These are phyloP conservation scores for Varanus salvator DNA, from an alignment of 2,113 vertebrate species.

Conservation along the genomic window DNA sequence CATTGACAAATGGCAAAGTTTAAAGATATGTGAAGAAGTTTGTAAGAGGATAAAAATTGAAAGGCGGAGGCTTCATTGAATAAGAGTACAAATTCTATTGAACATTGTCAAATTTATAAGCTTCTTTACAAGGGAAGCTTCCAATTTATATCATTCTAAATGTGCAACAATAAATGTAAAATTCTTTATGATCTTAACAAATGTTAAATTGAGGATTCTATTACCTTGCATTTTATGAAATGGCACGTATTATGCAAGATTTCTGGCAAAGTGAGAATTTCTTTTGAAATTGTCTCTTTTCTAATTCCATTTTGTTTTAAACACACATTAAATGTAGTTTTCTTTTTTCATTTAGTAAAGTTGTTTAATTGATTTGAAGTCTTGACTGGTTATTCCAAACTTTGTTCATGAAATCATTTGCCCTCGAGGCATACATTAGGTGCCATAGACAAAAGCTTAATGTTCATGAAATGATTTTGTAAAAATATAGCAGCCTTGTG, in stretches of 20 bases:
- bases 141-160: conserved; percentile 78
- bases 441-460: background rate
- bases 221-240: conserved; percentile 78
- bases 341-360: conserved; percentile 85
- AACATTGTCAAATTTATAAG: conserved; percentile 73
- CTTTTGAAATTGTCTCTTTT: conserved; percentile 78
- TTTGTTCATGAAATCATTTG: conserved; percentile 35
- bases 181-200: conserved; percentile 79
- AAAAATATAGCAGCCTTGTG: background rate
- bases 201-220: conserved; percentile 78
- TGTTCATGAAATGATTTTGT: background rate
- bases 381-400: conserved; percentile 78
- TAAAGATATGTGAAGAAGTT: conserved; percentile 60
- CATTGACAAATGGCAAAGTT: conserved; percentile 68
- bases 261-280: conserved; percentile 79
- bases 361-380: conserved; percentile 85
- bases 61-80: conserved; percentile 65
- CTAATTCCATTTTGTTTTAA: conserved; percentile 84
- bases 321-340: conserved; percentile 83
- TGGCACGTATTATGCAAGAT: conserved; percentile 77
- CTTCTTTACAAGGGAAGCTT: conserved; percentile 70
- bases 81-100: conserved; percentile 73
- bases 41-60: conserved; percentile 58
- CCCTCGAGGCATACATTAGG: background rate
- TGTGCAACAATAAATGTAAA: conserved; percentile 78